Conservation (phyloP, 2,113 vertebrate genomes). For the Nothoprocta perdicaria region DNA sequence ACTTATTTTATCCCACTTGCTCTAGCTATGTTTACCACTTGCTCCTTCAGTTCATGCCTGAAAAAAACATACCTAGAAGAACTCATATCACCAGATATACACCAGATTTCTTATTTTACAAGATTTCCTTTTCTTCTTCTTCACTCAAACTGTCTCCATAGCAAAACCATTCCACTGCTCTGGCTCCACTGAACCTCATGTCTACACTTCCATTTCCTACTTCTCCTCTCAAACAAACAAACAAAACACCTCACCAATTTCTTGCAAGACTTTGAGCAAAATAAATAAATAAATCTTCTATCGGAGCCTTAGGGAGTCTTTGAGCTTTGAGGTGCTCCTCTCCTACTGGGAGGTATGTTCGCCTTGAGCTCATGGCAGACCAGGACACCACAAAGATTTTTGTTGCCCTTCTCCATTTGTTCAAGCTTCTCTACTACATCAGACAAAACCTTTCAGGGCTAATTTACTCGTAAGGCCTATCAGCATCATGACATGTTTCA, state of each 20-base stretch:
- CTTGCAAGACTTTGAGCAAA: background rate
- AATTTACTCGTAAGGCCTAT: background rate
- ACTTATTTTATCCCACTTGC: background rate
- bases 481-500: background rate
- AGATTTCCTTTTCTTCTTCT: background rate
- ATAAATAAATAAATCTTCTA: background rate
- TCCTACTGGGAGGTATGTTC: background rate
- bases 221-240: background rate
- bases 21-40: background rate
- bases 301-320: background rate
- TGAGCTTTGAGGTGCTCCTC: background rate
- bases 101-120: background rate
- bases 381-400: background rate
- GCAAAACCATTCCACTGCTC: background rate
- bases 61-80: background rate
- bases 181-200: background rate
- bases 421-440: background rate
- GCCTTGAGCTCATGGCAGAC: background rate
- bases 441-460: background rate
- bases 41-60: background rate
- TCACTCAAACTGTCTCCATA: background rate
- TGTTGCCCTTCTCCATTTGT: background rate
- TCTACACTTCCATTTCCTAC: background rate
- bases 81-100: background rate
- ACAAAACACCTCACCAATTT: background rate